Conservation (phyloP, 2,797 vertebrate species). For the Staurois parvus region DNA sequence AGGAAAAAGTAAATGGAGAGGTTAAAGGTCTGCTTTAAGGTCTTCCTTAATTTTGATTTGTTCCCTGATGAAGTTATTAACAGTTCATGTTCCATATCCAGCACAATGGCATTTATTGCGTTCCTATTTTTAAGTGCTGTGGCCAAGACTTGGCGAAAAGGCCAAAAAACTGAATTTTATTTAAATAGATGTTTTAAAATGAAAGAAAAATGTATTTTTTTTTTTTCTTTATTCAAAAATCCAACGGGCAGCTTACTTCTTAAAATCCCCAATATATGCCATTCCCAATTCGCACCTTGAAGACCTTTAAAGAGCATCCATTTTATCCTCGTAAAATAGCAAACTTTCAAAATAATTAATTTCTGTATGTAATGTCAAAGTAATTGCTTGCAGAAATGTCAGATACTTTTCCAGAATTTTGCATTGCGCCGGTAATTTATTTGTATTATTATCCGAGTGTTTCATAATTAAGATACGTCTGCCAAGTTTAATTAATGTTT, state of each 20-base stretch:
- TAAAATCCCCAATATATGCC: background rate
- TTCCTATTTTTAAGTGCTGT: too few relatives aligned
- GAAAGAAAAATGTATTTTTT: too few relatives aligned
- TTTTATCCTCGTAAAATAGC: conserved; percentile 29
- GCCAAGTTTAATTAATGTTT: conserved; percentile 1
- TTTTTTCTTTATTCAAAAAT: background rate
- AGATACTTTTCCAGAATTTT: background rate
- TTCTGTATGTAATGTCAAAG: conserved; percentile 30
- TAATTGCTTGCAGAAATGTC: conserved; percentile 26
- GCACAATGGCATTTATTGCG: too few relatives aligned
- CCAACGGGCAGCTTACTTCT: background rate
- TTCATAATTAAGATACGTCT: conserved; percentile 13
- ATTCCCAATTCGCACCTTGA: conserved; percentile 6
- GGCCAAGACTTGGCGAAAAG: too few relatives aligned
- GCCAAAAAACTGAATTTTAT: too few relatives aligned
- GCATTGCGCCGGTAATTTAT: conserved; percentile 3
- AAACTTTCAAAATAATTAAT: conserved; percentile 40
- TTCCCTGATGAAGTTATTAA: too few relatives aligned
- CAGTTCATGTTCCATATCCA: too few relatives aligned
- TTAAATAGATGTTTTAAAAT: too few relatives aligned
- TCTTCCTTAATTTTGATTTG: too few relatives aligned
- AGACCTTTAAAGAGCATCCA: conserved; percentile 41
- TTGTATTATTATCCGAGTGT: background rate
- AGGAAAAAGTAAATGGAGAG: too few relatives aligned
- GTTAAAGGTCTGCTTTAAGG: too few relatives aligned